Percentiles rank a stretch among this genome's conserved stretches.
Conservation (phyloP, 1,140 invertebrate genomes). For the Drosophila busckii region DNA sequence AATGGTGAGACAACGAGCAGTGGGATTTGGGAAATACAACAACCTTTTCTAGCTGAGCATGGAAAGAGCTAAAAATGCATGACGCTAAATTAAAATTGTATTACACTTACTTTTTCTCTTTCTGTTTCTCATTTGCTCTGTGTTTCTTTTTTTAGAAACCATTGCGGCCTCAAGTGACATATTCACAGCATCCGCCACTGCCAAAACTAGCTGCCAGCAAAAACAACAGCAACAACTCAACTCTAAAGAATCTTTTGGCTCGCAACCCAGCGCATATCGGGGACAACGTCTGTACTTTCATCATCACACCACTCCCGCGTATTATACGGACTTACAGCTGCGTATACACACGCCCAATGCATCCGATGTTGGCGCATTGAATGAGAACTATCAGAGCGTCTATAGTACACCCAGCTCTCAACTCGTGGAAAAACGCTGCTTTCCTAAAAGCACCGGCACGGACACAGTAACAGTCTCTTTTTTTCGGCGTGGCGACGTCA, state of each 20-base stretch:
- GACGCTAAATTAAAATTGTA: conserved; percentile 18
- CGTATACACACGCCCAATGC: conserved; percentile 67
- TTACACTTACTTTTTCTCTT: too few relatives aligned
- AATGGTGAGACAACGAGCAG: neutral
- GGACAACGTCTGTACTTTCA: conserved; percentile 74
- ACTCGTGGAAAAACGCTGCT: conserved; percentile 57
- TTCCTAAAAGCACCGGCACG: conserved; percentile 63
- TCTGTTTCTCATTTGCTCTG: conserved; percentile 21
- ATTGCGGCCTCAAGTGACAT: conserved; percentile 72
- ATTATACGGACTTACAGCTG: conserved; percentile 70
- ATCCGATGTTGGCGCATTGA: conserved; percentile 59
- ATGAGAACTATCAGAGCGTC: conserved; percentile 73
- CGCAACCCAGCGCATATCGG: conserved; percentile 35
- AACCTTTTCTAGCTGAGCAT: neutral
- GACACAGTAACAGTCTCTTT: conserved; percentile 48
- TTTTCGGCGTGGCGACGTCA: conserved; percentile 67
- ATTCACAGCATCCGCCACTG: conserved; percentile 75
- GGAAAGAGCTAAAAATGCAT: neutral
- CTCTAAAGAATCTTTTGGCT: conserved; percentile 43
- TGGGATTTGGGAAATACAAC: neutral
- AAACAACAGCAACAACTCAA: conserved; percentile 29
- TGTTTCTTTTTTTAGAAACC: conserved; percentile 43
- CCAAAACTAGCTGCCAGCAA: conserved; percentile 76
- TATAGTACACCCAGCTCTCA: conserved; percentile 68
- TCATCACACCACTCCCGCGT: conserved; percentile 70